phyloP scores from a whole-genome alignment of 2,797 vertebrate genomes.

The Hippocampus kuda region DNA sequence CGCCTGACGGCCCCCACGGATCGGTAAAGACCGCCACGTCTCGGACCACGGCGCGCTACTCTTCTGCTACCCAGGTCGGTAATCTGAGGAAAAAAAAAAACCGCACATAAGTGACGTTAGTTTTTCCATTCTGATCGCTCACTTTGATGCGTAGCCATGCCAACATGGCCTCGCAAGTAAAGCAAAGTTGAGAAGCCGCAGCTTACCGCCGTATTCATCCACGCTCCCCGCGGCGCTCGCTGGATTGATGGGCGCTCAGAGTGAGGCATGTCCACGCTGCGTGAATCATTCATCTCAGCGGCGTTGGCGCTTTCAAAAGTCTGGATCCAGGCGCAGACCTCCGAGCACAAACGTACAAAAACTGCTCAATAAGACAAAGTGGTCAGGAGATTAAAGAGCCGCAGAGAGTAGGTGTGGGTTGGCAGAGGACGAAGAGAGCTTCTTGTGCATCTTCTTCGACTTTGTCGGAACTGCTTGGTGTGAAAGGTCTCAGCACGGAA shows the following conservation, averaged over 20 bases:
- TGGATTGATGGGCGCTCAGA: slow-evolving; percentile 5
- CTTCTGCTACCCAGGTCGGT: slow-evolving; percentile 90
- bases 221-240: not conserved
- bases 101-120: too few species aligned
- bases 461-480: too few species aligned
- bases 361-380: slow-evolving; percentile 5
- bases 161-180: not conserved
- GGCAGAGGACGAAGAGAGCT: not conserved
- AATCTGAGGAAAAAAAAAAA: not conserved
- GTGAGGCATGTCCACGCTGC: not conserved
- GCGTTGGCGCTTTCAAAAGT: not conserved
- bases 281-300: slow-evolving; percentile 5
- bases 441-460: not conserved
- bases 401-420: not conserved
- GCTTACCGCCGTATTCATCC: not conserved
- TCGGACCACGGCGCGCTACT: slow-evolving; percentile 89
- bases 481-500: too few species aligned
- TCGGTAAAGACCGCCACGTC: slow-evolving; percentile 86
- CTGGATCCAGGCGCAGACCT: not conserved
- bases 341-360: not conserved
- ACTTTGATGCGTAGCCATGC: not conserved
- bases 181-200: not conserved
- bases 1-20: slow-evolving; percentile 85
- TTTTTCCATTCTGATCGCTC: not conserved
- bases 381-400: slow-evolving; percentile 1